Evolutionary conservation across 1,140 invertebrate genomes (phyloP).

Genomic region (Euwallacea fornicatus): DNA sequence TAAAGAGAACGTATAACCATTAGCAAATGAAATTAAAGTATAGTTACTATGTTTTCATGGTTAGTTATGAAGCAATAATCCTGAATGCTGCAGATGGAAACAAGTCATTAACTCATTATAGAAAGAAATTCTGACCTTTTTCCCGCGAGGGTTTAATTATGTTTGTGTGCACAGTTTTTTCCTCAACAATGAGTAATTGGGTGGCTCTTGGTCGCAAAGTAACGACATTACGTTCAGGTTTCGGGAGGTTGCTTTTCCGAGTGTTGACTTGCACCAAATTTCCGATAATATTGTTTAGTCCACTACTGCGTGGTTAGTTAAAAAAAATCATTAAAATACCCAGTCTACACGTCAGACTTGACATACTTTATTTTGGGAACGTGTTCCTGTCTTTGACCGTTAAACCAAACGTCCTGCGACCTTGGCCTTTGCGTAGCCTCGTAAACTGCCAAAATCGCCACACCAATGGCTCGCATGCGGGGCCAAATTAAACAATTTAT

Average conservation of each 20-base stretch:
- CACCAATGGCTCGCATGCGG: constrained; percentile 23
- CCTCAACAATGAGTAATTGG: no score
- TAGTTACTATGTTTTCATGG: neutral
- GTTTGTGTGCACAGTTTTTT: no score
- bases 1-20: no score
- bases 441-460: constrained; percentile 36
- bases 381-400: constrained; percentile 39
- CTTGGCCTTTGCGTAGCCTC: constrained; percentile 37
- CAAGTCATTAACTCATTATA: neutral
- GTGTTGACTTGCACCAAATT: no score
- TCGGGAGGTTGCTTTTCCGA: no score
- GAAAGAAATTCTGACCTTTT: no score
- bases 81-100: neutral
- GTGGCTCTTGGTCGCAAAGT: no score
- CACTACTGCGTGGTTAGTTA: constrained; percentile 25
- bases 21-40: no score
- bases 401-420: constrained; percentile 34
- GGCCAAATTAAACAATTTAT: constrained; percentile 17
- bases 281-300: neutral
- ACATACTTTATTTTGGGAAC: constrained; percentile 40
- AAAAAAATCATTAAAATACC: constrained; percentile 41
- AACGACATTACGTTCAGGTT: no score
- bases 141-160: no score
- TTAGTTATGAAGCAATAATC: neutral
- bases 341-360: constrained; percentile 37